Evolutionary conservation across 2,888 invertebrate species (phyloP), one percentile per base, ranked within the genome.

Genomic region (Zele albiditarsus): DNA sequence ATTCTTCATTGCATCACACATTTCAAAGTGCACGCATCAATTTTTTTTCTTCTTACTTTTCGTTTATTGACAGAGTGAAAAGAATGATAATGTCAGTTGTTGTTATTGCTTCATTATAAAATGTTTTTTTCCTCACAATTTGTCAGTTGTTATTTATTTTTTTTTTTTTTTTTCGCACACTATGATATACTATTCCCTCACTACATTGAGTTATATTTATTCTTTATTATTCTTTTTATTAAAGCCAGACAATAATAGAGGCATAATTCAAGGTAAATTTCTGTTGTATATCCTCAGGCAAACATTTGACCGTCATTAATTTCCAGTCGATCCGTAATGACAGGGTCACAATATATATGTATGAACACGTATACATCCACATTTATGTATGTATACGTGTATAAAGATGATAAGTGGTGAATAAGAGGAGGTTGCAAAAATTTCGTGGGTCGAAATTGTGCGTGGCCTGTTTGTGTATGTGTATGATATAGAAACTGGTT

Each of bases 251-350:
- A 25, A 70, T 31, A 69, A 69, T 57, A 33, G 23, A 69, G 57
- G 68, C 33, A 31, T 66, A 67, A 63, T 66, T 67, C 60, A 60
- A 60, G 60, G 27, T 28, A 16, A 60, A 60, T 60, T 33, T 63
- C 63, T 12, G 38, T 38, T 67, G 46, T 68, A 57, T 60, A 38
- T 53, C 65, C 71, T 66, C 57, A 42, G 57, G 73, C 68, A 23
- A 14, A 38, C 23, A 49, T 66, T 66, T 67, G 60, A 31, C 75
- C 57, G 49, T 75, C 66, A 75, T 75, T 75, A 75, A 75, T 75
- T 75, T 49, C 63, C 65, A 42, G 38, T 74, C 73, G 68, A 74
- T 70, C 66, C 71, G 31, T 74, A 74, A 74, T 74, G 69, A 74
- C 63, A 74, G 74, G 74, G 69, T 69, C 69, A 74, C 53, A 16